A percentile compares a stretch with the other conserved stretches of the same genome.
phyloP scores from a whole-genome alignment of 2,113 vertebrate genomes.

The Passer domesticus region DNA sequence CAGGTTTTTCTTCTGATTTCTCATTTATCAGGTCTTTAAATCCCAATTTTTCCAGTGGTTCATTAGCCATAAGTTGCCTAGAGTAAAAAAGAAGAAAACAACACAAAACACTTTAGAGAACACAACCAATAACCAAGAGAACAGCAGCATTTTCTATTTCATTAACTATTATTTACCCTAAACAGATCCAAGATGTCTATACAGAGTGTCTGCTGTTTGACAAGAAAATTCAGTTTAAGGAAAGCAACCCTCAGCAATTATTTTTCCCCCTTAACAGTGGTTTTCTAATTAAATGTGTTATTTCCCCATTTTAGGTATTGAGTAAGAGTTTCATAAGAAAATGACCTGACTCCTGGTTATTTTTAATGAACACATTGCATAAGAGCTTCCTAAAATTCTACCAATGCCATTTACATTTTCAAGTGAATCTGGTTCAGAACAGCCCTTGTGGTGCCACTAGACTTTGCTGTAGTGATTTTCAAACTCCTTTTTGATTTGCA shows the following conservation, averaged over 20 bases:
- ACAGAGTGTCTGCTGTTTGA: rapidly evolving
- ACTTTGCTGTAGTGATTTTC: background rate
- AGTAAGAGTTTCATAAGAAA: background rate
- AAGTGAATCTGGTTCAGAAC: background rate
- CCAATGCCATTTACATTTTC: background rate
- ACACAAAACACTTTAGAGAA: background rate
- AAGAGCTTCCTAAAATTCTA: background rate
- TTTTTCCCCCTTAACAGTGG: background rate
- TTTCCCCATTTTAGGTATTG: background rate
- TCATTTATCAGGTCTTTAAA: conserved; percentile 84
- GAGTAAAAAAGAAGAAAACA: background rate
- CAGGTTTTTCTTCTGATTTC: conserved; percentile 50
- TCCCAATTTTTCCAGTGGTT: conserved; percentile 90
- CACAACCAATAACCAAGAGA: background rate
- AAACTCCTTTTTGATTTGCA: background rate
- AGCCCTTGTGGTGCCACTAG: background rate
- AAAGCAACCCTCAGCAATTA: background rate
- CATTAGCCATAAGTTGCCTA: conserved; percentile 92
- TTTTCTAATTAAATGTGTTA: background rate
- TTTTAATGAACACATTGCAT: background rate
- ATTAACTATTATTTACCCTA: background rate
- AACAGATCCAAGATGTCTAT: background rate
- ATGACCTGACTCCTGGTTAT: background rate
- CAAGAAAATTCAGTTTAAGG: background rate
- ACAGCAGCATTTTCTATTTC: background rate